These are phyloP conservation scores for Loris lydekkerianus DNA, from an alignment of 2,797 vertebrate genomes.

Conservation along the genomic window DNA sequence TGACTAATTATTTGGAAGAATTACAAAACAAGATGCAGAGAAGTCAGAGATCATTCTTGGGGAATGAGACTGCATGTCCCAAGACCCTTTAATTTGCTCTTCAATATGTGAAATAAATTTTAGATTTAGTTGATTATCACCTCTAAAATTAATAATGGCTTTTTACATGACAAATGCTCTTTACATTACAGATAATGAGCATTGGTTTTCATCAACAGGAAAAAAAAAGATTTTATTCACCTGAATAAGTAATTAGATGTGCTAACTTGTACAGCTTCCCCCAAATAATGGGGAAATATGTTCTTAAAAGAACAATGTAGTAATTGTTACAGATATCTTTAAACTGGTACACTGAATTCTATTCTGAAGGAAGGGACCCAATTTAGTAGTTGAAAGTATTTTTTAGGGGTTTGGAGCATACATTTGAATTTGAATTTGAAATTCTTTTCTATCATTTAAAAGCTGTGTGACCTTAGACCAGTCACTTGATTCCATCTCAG, in stretches of 20 bases:
- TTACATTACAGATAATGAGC: slow-evolving; percentile 40
- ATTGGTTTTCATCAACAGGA: slow-evolving; percentile 51
- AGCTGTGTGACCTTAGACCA: neutral
- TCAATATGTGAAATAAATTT: slow-evolving; percentile 55
- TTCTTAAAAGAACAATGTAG: neutral
- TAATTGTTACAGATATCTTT: neutral
- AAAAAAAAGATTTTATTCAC: slow-evolving; percentile 26
- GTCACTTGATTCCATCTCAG: neutral
- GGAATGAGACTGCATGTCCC: neutral
- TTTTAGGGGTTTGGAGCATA: neutral
- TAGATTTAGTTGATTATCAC: slow-evolving; percentile 59
- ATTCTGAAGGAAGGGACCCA: neutral
- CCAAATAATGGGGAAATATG: neutral
- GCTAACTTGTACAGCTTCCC: neutral
- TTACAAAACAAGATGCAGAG: slow-evolving; percentile 31
- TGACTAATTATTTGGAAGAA: slow-evolving; percentile 65
- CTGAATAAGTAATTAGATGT: slow-evolving; percentile 4
- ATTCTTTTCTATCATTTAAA: neutral
- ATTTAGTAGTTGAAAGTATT: neutral
- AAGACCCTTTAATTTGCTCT: slow-evolving; percentile 37
- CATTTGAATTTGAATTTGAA: neutral
- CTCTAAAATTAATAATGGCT: slow-evolving; percentile 59
- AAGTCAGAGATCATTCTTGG: slow-evolving; percentile 52
- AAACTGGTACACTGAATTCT: neutral
- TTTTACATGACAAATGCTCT: slow-evolving; percentile 44